These are phyloP conservation scores for Symphodus melops DNA, from an alignment of 2,113 vertebrate species.

Conservation along the genomic window DNA sequence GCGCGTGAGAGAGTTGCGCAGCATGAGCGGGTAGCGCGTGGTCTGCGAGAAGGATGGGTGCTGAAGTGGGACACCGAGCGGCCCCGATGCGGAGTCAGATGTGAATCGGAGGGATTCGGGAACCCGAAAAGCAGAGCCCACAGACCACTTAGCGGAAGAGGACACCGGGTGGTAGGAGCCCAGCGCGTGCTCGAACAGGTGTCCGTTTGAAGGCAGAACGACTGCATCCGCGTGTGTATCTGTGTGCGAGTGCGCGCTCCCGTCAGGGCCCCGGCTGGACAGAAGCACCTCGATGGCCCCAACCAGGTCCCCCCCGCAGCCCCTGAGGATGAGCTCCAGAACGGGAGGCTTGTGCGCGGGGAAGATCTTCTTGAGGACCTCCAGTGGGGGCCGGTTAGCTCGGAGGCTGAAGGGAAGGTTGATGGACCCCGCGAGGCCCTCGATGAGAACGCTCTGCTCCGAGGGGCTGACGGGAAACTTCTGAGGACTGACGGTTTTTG, in stretches of 20 bases:
- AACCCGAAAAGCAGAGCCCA: conserved; percentile 96
- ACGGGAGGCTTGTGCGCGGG: conserved; percentile 95
- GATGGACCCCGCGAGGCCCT: conserved; percentile 91
- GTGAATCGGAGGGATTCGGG: conserved; percentile 93
- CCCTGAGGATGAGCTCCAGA: conserved; percentile 95
- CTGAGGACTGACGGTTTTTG: conserved; percentile 85
- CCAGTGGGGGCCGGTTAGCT: conserved; percentile 93
- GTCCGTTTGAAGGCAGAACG: conserved; percentile 88
- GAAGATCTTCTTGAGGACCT: conserved; percentile 97
- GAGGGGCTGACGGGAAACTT: conserved; percentile 82
- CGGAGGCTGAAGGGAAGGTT: conserved; percentile 92
- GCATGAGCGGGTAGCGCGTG: conserved; percentile 92
- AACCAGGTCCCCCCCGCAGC: conserved; percentile 95
- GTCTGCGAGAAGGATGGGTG: conserved; percentile 95
- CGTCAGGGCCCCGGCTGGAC: conserved; percentile 87
- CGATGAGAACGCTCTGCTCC: conserved; percentile 90
- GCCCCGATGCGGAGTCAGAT: conserved; percentile 85
- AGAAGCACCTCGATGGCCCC: conserved; percentile 95
- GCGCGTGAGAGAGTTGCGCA: conserved; percentile 93
- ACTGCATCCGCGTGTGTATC: conserved; percentile 82
- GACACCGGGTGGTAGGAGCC: conserved; percentile 93
- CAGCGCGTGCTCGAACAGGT: conserved; percentile 92
- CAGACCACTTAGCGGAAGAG: conserved; percentile 95
- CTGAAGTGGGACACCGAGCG: conserved; percentile 89
- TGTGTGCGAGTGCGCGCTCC: conserved; percentile 40